phyloP scores from a whole-genome alignment of 2,797 vertebrate genomes.

The Smutsia gigantea region DNA sequence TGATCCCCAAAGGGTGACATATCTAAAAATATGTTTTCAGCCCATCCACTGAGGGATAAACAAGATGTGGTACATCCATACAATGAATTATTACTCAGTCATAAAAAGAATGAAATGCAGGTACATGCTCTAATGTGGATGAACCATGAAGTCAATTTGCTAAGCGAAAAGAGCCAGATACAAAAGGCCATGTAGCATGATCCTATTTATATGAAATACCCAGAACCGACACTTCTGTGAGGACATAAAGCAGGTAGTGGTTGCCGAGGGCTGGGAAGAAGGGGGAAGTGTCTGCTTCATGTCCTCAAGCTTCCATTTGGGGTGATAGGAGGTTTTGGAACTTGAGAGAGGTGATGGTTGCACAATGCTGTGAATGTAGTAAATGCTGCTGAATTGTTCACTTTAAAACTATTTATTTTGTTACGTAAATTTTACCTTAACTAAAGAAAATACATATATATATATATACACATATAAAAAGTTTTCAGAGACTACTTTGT shows the following conservation, averaged over 20 bases:
- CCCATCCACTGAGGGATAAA: not conserved
- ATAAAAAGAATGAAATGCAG: not conserved
- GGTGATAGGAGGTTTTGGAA: not conserved
- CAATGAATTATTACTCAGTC: not conserved
- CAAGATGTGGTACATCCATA: not conserved
- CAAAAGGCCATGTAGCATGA: not conserved
- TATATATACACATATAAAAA: not conserved
- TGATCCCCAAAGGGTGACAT: not conserved
- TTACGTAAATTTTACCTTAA: not conserved
- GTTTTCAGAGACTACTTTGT: not conserved
- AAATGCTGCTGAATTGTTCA: not conserved
- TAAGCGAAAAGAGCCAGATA: not conserved
- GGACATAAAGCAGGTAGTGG: not conserved
- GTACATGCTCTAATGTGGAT: not conserved
- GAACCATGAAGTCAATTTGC: not conserved
- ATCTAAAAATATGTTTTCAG: constrained; percentile 10
- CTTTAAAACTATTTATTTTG: not conserved
- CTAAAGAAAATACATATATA: not conserved
- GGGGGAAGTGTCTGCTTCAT: not conserved
- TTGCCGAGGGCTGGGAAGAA: not conserved
- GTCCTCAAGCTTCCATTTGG: fast-evolving
- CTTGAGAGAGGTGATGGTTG: not conserved
- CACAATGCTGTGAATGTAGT: not conserved
- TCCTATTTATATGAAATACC: not conserved
- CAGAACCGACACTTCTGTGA: not conserved